A percentile compares a stretch with the other conserved stretches of the same genome.
These are phyloP conservation scores for Mandrillus leucophaeus DNA, from an alignment of 2,113 vertebrate species.

Conservation along the genomic window DNA sequence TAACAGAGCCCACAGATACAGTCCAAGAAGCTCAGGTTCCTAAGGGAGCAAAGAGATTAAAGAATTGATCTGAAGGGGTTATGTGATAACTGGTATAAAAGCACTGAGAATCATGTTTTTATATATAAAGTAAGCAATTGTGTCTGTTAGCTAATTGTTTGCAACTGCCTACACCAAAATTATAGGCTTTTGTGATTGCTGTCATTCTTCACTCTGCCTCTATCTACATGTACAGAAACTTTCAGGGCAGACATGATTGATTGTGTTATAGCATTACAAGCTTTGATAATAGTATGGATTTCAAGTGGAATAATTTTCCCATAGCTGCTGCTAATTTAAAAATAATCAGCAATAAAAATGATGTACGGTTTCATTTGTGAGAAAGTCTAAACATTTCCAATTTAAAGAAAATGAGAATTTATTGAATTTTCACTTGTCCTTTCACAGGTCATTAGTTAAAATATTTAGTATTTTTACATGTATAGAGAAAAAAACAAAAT, in stretches of 20 bases:
- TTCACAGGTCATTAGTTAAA: neutral
- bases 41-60: neutral
- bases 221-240: neutral
- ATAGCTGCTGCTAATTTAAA: conserved; percentile 43
- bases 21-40: neutral
- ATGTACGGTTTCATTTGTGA: neutral
- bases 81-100: neutral
- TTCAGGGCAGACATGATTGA: neutral
- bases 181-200: neutral
- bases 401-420: conserved; percentile 46
- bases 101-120: neutral
- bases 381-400: neutral
- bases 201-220: neutral
- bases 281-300: neutral
- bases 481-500: conserved; percentile 17
- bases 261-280: neutral
- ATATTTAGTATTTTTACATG: neutral
- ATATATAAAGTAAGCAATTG: neutral
- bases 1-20: neutral
- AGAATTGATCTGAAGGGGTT: neutral
- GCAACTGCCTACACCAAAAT: neutral
- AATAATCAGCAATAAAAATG: conserved; percentile 59
- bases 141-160: neutral
- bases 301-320: conserved; percentile 5
- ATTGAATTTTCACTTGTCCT: neutral